These are phyloP conservation scores for Patella vulgata DNA, from an alignment of 1,140 invertebrate genomes.

Conservation along the genomic window DNA sequence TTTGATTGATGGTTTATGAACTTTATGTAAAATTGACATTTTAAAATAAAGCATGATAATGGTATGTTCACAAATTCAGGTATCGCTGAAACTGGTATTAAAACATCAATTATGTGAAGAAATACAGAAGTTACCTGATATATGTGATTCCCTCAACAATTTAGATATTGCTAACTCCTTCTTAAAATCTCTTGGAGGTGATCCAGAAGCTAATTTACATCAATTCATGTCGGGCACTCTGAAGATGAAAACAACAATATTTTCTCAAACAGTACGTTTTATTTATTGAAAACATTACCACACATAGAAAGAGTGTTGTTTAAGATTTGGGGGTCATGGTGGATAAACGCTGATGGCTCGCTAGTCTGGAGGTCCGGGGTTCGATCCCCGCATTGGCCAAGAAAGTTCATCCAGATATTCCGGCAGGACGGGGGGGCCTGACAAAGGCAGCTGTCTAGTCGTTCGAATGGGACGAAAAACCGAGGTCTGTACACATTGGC, in stretches of 20 bases:
- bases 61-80: too few relatives aligned
- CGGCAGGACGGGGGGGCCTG: too few relatives aligned
- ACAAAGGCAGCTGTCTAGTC: too few relatives aligned
- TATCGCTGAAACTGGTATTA: conserved; percentile 32
- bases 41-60: too few relatives aligned
- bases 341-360: too few relatives aligned
- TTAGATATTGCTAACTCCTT: conserved; percentile 50
- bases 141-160: conserved; percentile 44
- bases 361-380: too few relatives aligned
- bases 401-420: background rate
- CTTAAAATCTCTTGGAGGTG: conserved; percentile 42
- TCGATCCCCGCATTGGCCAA: background rate
- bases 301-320: background rate
- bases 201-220: conserved; percentile 21
- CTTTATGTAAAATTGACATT: conserved; percentile 1
- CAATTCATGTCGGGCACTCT: conserved; percentile 47
- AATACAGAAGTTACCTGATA: conserved; percentile 32
- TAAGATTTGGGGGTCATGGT: too few relatives aligned
- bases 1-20: background rate
- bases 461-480: too few relatives aligned
- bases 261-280: conserved; percentile 36
- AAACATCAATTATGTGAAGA: conserved; percentile 42
- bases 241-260: conserved; percentile 40
- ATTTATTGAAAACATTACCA: background rate
- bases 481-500: too few relatives aligned